Conservation (phyloP, 1,140 invertebrate genomes). For the Branchinecta lynchi region DNA sequence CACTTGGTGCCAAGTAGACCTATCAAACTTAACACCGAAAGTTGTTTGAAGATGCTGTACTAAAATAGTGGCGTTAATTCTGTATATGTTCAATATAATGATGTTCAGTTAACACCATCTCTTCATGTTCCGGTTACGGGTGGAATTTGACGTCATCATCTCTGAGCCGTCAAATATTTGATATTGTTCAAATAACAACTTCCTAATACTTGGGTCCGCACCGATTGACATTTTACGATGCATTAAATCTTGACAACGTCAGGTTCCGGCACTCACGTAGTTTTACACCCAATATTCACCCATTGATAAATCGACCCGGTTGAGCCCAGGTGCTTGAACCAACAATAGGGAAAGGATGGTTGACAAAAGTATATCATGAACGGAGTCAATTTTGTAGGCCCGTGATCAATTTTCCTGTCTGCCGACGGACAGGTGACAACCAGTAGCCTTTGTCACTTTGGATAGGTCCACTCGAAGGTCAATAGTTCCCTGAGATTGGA, state of each 20-base stretch:
- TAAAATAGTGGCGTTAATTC: no score
- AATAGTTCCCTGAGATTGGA: background rate
- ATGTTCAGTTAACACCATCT: no score
- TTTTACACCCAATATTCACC: conserved; percentile 8
- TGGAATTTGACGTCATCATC: no score
- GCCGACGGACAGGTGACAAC: background rate
- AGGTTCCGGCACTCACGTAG: background rate
- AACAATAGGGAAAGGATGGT: conserved; percentile 3
- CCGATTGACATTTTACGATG: conserved; percentile 1
- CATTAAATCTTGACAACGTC: conserved; percentile 6
- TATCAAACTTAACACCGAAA: no score
- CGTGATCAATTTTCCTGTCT: background rate
- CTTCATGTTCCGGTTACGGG: no score
- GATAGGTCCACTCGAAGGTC: background rate
- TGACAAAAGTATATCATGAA: conserved; percentile 9
- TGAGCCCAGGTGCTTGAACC: conserved; percentile 6
- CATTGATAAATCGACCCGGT: background rate
- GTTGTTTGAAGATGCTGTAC: no score
- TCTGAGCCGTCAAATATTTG: no score
- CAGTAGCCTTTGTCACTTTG: background rate
- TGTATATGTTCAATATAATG: no score
- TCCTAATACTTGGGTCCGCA: no score
- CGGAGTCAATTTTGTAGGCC: conserved; percentile 3
- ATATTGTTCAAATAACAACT: no score
- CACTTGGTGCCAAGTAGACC: no score